Conservation (phyloP, 1,140 invertebrate genomes). For the Adoxophyes honmai region DNA sequence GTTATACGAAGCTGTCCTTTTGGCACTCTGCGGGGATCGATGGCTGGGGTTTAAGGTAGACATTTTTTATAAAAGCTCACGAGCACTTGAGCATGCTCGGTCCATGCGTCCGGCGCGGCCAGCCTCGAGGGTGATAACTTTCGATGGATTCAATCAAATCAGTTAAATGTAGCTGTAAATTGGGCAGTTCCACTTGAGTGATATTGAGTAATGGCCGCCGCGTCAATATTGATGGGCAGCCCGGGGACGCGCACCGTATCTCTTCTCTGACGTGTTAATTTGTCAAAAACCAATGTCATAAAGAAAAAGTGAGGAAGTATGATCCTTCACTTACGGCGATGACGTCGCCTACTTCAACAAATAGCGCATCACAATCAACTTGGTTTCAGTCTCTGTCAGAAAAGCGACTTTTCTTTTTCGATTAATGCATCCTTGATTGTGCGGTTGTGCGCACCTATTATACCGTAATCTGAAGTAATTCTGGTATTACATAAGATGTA, state of each 20-base stretch:
- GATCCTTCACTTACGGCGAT: slow-evolving; percentile 4
- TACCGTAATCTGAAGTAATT: too few species aligned
- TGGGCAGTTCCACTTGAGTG: slow-evolving; percentile 67
- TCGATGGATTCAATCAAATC: slow-evolving; percentile 68
- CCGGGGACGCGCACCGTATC: slow-evolving; percentile 38
- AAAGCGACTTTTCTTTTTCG: too few species aligned
- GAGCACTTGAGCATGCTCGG: background rate
- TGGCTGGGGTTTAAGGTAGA: too few species aligned
- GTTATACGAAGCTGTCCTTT: too few species aligned
- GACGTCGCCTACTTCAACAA: background rate
- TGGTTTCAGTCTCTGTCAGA: too few species aligned
- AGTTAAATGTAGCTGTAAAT: slow-evolving; percentile 74
- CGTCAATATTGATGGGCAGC: slow-evolving; percentile 58
- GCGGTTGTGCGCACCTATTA: too few species aligned
- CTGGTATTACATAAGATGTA: too few species aligned
- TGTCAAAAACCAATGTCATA: slow-evolving; percentile 57
- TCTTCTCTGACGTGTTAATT: slow-evolving; percentile 57
- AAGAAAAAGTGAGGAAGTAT: slow-evolving; percentile 41
- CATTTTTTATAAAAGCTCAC: background rate
- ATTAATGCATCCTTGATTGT: too few species aligned
- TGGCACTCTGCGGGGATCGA: too few species aligned
- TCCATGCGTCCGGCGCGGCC: background rate
- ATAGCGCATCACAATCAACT: background rate
- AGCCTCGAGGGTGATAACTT: slow-evolving; percentile 41
- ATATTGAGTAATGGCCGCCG: slow-evolving; percentile 67